phyloP scores from a whole-genome alignment of 2,888 invertebrate species.

The Mythimna pallens region DNA sequence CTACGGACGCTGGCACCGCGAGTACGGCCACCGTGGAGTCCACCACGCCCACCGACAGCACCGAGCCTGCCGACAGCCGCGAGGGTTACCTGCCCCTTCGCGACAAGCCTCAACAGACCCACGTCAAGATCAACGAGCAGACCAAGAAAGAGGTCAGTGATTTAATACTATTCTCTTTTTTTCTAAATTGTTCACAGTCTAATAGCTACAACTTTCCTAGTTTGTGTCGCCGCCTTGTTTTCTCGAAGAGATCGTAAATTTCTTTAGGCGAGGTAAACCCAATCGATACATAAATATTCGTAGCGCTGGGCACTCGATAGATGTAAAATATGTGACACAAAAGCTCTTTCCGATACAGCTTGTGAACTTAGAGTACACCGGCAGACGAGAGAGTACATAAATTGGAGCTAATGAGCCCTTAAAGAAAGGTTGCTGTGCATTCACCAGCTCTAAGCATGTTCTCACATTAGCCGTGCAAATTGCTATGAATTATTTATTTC shows the following conservation, averaged over 20 bases:
- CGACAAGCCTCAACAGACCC: slow-evolving; percentile 87
- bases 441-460: slow-evolving; percentile 73
- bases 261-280: slow-evolving; percentile 71
- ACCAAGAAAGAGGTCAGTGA: slow-evolving; percentile 90
- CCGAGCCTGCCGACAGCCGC: slow-evolving; percentile 87
- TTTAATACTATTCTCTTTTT: slow-evolving; percentile 79
- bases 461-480: slow-evolving; percentile 85
- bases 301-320: slow-evolving; percentile 55
- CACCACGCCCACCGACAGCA: slow-evolving; percentile 80
- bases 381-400: slow-evolving; percentile 73
- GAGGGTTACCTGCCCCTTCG: slow-evolving; percentile 88
- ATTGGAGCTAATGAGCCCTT: slow-evolving; percentile 80
- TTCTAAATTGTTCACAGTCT: slow-evolving; percentile 84
- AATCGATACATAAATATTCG: slow-evolving; percentile 72
- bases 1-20: slow-evolving; percentile 80
- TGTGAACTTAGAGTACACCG: slow-evolving; percentile 61
- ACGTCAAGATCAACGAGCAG: slow-evolving; percentile 89
- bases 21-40: slow-evolving; percentile 82
- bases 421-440: slow-evolving; percentile 80
- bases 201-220: slow-evolving; percentile 82
- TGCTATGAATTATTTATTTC: slow-evolving; percentile 81
- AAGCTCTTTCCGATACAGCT: slow-evolving; percentile 69
- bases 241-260: slow-evolving; percentile 76
- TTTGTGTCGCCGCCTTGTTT: slow-evolving; percentile 73
- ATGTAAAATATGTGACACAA: slow-evolving; percentile 68